Evolutionary conservation across 2,113 vertebrate species (phyloP).

Genomic region (Hemiprocne comata): DNA sequence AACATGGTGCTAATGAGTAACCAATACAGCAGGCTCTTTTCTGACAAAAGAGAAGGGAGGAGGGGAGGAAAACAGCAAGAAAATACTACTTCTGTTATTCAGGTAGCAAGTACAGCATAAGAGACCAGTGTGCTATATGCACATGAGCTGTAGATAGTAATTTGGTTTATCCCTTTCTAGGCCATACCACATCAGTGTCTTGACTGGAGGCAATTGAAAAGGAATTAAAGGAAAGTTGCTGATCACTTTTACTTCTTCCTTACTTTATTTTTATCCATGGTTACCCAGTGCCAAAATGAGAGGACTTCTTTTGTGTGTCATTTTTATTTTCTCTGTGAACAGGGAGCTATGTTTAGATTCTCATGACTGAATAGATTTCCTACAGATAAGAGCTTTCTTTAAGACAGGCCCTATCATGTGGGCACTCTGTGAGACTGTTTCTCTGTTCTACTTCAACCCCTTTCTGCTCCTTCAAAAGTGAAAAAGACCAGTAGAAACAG

Average conservation of each 20-base stretch:
- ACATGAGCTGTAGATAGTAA: neutral
- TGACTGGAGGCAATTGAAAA: neutral
- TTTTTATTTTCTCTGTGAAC: constrained; percentile 28
- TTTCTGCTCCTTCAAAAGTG: neutral
- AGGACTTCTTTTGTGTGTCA: constrained; percentile 1
- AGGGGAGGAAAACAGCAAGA: neutral
- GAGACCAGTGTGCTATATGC: neutral
- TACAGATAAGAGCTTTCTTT: constrained; percentile 21
- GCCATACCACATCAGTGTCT: constrained; percentile 2
- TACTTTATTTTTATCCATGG: constrained; percentile 22
- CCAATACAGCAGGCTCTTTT: neutral
- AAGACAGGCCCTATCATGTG: neutral
- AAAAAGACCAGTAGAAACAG: neutral
- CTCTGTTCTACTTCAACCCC: neutral
- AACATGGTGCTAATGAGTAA: accelerated
- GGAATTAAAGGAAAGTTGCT: neutral
- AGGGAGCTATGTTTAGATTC: constrained; percentile 31
- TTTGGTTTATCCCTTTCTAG: neutral
- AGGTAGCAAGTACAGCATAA: neutral
- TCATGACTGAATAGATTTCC: constrained; percentile 17
- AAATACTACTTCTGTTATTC: neutral
- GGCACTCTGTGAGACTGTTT: neutral
- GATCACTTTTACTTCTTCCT: neutral
- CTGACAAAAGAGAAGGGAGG: neutral
- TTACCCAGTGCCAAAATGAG: constrained; percentile 1